Evolutionary conservation across 1,140 invertebrate species (phyloP).

Genomic region (Drosophila leontia): DNA sequence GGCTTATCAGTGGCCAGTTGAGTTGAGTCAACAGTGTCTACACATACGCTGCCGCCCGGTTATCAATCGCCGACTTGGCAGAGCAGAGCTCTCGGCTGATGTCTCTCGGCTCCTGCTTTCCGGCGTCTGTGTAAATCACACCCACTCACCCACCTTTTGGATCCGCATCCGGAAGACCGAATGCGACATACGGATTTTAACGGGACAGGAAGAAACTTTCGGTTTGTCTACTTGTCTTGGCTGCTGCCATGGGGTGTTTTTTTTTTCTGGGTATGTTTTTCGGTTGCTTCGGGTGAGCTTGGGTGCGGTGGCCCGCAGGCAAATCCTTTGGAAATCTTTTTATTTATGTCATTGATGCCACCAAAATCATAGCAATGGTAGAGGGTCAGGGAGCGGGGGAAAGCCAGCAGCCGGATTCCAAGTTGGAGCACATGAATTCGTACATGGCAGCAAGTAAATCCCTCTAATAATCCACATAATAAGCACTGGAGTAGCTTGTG

Average conservation of each 20-base stretch:
- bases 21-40: slow-evolving; percentile 45
- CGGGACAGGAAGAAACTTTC: slow-evolving; percentile 59
- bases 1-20: slow-evolving; percentile 62
- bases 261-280: slow-evolving; percentile 8
- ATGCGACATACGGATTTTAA: slow-evolving; percentile 59
- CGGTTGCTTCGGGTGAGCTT: slow-evolving; percentile 11
- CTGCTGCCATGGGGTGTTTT: slow-evolving; percentile 4
- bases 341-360: slow-evolving; percentile 82
- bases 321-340: slow-evolving; percentile 83
- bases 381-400: background rate
- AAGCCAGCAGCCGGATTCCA: slow-evolving; percentile 9
- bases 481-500: slow-evolving; percentile 68
- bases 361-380: slow-evolving; percentile 32
- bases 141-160: slow-evolving; percentile 18
- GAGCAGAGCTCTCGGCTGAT: slow-evolving; percentile 43
- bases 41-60: slow-evolving; percentile 32
- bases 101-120: slow-evolving; percentile 33
- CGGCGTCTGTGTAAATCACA: slow-evolving; percentile 66
- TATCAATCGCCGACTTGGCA: slow-evolving; percentile 67
- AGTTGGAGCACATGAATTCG: slow-evolving; percentile 66
- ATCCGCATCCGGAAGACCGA: slow-evolving; percentile 34
- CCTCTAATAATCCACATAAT: slow-evolving; percentile 84
- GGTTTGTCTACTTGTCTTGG: slow-evolving; percentile 46
- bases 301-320: slow-evolving; percentile 70
- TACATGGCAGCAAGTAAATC: slow-evolving; percentile 77